Conservation (phyloP, 2,113 vertebrate species). For the Silurus meridionalis region DNA sequence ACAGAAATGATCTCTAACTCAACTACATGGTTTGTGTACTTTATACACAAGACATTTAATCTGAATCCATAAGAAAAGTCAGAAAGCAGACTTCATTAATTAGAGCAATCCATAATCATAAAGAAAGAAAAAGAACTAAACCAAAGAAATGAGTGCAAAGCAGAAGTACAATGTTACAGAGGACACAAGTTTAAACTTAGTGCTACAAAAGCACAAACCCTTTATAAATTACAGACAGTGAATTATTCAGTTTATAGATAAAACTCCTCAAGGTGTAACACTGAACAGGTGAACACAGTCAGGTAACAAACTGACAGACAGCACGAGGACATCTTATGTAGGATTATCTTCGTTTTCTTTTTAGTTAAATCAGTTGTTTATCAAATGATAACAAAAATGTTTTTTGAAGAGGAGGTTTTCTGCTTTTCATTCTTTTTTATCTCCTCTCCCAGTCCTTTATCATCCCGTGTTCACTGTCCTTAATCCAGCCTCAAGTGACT, state of each 20-base stretch:
- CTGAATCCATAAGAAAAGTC: background rate
- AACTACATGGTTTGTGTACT: too few species aligned
- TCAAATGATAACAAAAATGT: background rate
- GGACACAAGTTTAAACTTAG: background rate
- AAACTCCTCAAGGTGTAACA: background rate
- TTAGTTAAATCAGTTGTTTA: background rate
- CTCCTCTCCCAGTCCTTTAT: background rate
- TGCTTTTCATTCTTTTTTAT: background rate
- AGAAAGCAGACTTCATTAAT: background rate
- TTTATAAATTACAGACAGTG: background rate
- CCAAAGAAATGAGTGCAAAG: background rate
- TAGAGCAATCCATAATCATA: background rate
- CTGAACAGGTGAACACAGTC: background rate
- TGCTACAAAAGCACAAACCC: background rate
- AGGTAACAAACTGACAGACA: background rate
- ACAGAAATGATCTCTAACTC: too few species aligned
- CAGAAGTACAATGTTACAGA: background rate
- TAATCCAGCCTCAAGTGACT: constrained; percentile 20
- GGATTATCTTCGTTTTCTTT: background rate
- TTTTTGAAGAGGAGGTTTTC: background rate
- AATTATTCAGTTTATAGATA: background rate
- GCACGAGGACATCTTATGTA: background rate
- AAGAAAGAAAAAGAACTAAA: background rate
- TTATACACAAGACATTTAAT: too few species aligned
- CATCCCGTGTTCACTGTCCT: background rate